Evolutionary conservation across 2,113 vertebrate genomes (phyloP).

Genomic region (Seriola aureovittata): DNA sequence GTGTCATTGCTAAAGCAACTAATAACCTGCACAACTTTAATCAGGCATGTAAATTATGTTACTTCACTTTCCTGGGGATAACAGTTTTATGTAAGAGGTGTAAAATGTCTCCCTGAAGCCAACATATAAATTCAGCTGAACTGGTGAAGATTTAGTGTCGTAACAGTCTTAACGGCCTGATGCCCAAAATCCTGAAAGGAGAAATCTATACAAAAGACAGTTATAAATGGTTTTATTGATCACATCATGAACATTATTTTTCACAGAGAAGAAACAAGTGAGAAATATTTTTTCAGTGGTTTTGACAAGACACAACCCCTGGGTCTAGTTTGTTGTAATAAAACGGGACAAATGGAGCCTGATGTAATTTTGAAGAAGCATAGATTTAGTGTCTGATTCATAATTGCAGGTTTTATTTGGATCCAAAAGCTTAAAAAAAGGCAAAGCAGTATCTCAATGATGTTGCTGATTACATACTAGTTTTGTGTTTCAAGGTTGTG

Average conservation of each 20-base stretch:
- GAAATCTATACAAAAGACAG: neutral
- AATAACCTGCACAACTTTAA: neutral
- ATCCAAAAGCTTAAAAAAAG: neutral
- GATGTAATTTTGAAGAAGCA: neutral
- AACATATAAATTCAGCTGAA: slow-evolving; percentile 2
- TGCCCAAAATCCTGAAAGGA: neutral
- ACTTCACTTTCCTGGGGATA: neutral
- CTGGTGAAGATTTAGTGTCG: slow-evolving; percentile 12
- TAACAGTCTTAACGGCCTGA: slow-evolving; percentile 4
- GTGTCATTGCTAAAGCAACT: neutral
- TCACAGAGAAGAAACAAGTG: neutral
- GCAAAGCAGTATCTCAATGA: neutral
- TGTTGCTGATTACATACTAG: neutral
- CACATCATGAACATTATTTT: neutral
- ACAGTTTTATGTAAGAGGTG: slow-evolving; percentile 10
- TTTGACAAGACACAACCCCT: neutral
- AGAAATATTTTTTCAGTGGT: neutral
- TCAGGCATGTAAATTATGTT: neutral
- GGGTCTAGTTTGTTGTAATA: neutral
- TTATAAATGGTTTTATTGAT: neutral
- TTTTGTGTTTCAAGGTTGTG: neutral
- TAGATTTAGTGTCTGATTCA: neutral
- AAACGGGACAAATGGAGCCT: neutral
- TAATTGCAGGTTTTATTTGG: neutral
- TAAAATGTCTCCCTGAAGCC: neutral